Conservation (phyloP, 1,140 invertebrate species). For the Oscheius sp. region DNA sequence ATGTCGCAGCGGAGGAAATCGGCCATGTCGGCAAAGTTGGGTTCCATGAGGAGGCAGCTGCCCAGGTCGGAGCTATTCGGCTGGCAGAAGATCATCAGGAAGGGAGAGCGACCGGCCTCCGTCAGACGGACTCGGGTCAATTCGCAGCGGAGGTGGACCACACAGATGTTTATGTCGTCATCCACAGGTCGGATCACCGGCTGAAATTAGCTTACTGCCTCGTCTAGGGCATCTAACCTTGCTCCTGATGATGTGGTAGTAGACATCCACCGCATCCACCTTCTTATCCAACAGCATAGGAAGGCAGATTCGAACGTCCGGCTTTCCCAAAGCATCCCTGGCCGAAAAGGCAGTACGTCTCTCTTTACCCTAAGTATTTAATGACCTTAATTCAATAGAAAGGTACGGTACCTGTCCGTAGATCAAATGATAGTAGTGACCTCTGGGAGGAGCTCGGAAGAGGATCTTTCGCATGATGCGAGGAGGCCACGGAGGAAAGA, state of each 20-base stretch:
- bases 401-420: not conserved
- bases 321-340: slow-evolving; percentile 8
- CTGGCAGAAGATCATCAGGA: slow-evolving; percentile 38
- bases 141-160: slow-evolving; percentile 16
- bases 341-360: not conserved
- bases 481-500: slow-evolving; percentile 30
- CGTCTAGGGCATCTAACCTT: too few relatives aligned
- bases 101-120: not conserved
- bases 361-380: not conserved
- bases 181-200: slow-evolving; percentile 3
- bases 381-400: not conserved
- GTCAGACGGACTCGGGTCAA: not conserved
- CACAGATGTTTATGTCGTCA: slow-evolving; percentile 16
- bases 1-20: slow-evolving; percentile 40
- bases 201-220: too few relatives aligned
- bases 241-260: slow-evolving; percentile 18
- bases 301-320: slow-evolving; percentile 18
- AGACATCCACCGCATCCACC: slow-evolving; percentile 22
- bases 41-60: slow-evolving; percentile 36
- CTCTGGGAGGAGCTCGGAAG: slow-evolving; percentile 34
- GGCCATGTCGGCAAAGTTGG: slow-evolving; percentile 39
- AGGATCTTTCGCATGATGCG: slow-evolving; percentile 26
- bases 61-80: slow-evolving; percentile 37
- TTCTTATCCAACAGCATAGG: slow-evolving; percentile 14
- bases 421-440: slow-evolving; percentile 20